Conservation (phyloP, 2,888 invertebrate species). For the Pogonocherus hispidulus region DNA sequence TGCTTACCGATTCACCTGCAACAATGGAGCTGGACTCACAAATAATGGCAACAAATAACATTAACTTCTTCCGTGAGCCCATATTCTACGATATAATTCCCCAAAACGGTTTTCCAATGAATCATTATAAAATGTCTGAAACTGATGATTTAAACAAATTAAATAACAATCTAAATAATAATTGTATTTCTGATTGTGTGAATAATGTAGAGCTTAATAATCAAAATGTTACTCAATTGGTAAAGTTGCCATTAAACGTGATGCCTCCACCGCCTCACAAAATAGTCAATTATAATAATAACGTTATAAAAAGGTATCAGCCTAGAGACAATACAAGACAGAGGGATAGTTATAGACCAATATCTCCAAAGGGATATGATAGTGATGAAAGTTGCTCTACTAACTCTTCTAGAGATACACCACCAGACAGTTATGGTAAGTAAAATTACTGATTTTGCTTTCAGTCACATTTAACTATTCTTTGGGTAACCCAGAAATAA, state of each 20-base stretch:
- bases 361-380: conserved; percentile 50
- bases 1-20: neutral
- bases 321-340: conserved; percentile 38
- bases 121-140: conserved; percentile 38
- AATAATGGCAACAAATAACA: conserved; percentile 39
- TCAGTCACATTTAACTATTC: too few species aligned
- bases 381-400: conserved; percentile 50
- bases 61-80: conserved; percentile 40
- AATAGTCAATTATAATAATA: conserved; percentile 44
- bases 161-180: conserved; percentile 42
- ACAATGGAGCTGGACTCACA: conserved; percentile 48
- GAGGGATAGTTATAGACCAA: conserved; percentile 46
- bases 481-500: too few species aligned
- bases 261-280: conserved; percentile 49
- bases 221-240: conserved; percentile 36
- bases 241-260: conserved; percentile 45
- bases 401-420: conserved; percentile 42
- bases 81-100: conserved; percentile 46
- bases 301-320: conserved; percentile 41
- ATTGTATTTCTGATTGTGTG: conserved; percentile 36
- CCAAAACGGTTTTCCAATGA: conserved; percentile 38
- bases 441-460: neutral
- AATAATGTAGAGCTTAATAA: conserved; percentile 41
- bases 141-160: conserved; percentile 44
- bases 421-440: conserved; percentile 36